These are phyloP conservation scores for Felis chaus DNA, from an alignment of 2,113 vertebrate species.

Conservation along the genomic window DNA sequence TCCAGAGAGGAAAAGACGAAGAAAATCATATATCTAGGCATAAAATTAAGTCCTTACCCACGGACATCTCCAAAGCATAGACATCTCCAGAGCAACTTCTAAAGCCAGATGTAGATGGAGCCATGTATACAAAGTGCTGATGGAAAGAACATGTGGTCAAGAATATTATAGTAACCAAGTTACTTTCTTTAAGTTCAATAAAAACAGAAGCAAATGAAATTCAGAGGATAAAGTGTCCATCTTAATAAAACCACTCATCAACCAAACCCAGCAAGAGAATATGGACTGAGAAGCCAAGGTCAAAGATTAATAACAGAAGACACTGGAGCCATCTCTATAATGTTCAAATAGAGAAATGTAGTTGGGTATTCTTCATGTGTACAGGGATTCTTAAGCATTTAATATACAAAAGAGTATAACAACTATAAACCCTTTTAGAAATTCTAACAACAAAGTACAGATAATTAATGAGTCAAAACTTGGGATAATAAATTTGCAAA, in stretches of 20 bases:
- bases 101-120: not conserved
- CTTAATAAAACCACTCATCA: not conserved
- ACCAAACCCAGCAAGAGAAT: not conserved
- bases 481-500: not conserved
- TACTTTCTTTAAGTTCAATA: not conserved
- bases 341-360: not conserved
- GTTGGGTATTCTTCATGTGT: not conserved
- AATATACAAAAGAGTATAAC: not conserved
- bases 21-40: not conserved
- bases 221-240: not conserved
- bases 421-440: not conserved
- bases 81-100: not conserved
- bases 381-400: not conserved
- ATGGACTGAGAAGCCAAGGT: not conserved
- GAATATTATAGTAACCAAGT: not conserved
- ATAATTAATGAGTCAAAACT: not conserved
- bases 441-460: not conserved
- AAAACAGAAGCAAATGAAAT: not conserved
- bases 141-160: not conserved
- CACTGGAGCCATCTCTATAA: not conserved
- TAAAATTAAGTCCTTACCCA: conserved; percentile 14
- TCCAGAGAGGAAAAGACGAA: not conserved
- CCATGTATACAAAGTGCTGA: not conserved
- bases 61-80: not conserved
- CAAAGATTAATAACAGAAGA: not conserved